Evolutionary conservation across 1,140 invertebrate species (phyloP).

Genomic region (Drosophila athabasca): DNA sequence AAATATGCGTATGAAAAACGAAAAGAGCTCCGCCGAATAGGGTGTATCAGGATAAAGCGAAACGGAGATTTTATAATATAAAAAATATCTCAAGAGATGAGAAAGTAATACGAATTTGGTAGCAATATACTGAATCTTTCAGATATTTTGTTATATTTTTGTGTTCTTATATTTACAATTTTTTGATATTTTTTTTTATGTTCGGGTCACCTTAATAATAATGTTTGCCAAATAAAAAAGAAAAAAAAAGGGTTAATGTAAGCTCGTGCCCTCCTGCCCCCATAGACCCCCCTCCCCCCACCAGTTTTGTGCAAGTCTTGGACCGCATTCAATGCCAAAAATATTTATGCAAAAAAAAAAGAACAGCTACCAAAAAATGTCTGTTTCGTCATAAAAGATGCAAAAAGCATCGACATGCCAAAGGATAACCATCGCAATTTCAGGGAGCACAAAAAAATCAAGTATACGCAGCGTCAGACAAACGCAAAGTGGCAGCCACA

Average conservation of each 20-base stretch:
- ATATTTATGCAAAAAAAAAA: conserved; percentile 58
- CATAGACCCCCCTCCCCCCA: not conserved
- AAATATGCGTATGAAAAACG: conserved; percentile 58
- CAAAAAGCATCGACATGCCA: conserved; percentile 51
- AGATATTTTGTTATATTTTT: not conserved
- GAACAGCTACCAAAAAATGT: conserved; percentile 33
- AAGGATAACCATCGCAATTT: conserved; percentile 39
- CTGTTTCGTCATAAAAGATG: conserved; percentile 60
- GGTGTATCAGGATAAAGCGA: not conserved
- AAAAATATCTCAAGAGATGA: not conserved
- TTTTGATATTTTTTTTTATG: not conserved
- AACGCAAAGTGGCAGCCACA: conserved; percentile 39
- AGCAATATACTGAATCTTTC: not conserved
- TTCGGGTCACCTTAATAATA: conserved; percentile 17
- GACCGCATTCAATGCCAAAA: conserved; percentile 68
- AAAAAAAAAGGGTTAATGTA: conserved; percentile 43
- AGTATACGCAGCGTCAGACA: conserved; percentile 69
- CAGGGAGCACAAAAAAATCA: conserved; percentile 49
- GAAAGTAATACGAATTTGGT: not conserved
- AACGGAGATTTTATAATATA: not conserved
- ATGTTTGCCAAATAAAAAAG: not conserved
- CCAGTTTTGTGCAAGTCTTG: conserved; percentile 30
- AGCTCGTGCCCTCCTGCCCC: conserved; percentile 10
- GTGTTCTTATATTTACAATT: not conserved
- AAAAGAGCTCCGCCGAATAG: not conserved